These are phyloP conservation scores for Gobius niger DNA, from an alignment of 2,113 vertebrate species.

Conservation along the genomic window DNA sequence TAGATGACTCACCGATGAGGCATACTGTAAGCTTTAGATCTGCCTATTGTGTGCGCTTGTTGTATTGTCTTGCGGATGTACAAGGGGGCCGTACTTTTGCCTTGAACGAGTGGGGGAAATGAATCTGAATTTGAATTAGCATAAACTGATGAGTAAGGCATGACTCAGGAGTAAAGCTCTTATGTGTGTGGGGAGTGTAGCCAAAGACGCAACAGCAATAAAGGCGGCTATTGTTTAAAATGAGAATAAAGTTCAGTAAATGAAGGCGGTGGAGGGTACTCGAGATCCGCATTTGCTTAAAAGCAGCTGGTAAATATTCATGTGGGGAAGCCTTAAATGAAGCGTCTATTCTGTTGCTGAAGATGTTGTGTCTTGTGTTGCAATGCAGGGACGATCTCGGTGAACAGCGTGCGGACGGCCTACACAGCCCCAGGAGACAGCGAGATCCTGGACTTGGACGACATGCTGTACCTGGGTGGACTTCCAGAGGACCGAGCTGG, in stretches of 20 bases:
- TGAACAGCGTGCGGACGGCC: constrained; percentile 92
- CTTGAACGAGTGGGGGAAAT: neutral
- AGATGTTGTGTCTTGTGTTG: constrained; percentile 24
- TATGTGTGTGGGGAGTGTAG: constrained; percentile 31
- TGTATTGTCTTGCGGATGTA: neutral
- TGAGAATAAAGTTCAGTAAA: neutral
- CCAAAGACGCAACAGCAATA: constrained; percentile 24
- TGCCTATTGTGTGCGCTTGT: neutral
- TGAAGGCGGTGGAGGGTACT: neutral
- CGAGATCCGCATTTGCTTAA: too few relatives aligned
- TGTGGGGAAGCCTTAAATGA: too few relatives aligned
- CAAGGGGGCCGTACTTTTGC: constrained; percentile 11
- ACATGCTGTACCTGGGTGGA: constrained; percentile 93
- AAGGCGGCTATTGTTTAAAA: neutral
- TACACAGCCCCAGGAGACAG: constrained; percentile 98
- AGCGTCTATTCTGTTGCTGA: constrained; percentile 21
- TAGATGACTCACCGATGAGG: constrained; percentile 40
- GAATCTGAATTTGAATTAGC: constrained; percentile 5
- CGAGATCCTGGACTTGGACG: constrained; percentile 96
- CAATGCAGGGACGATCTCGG: constrained; percentile 91
- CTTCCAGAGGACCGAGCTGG: constrained; percentile 95
- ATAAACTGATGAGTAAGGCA: constrained; percentile 22
- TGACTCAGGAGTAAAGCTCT: constrained; percentile 25
- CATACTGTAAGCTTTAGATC: neutral
- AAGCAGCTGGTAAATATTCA: constrained; percentile 14